Conservation (phyloP, 1,140 invertebrate genomes). For the Epicauta chinensis region DNA sequence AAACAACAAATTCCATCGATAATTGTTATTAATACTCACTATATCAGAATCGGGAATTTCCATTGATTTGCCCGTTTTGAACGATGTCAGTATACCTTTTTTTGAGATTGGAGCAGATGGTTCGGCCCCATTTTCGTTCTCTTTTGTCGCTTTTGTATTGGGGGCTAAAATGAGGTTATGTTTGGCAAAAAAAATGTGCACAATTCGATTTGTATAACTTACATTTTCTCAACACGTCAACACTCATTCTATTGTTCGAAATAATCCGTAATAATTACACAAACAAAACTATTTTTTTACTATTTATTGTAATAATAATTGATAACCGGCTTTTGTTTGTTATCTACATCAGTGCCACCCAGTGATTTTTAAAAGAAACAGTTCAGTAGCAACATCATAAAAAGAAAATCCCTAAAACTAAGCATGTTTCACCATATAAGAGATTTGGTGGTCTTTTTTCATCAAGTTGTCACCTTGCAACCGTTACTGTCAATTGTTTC, state of each 20-base stretch:
- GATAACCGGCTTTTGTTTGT: too few relatives aligned
- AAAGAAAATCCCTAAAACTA: too few relatives aligned
- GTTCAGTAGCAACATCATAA: too few relatives aligned
- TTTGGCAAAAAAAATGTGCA: not conserved
- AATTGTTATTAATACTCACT: slow-evolving; percentile 54
- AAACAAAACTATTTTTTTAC: too few relatives aligned
- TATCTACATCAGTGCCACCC: too few relatives aligned
- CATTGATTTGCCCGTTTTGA: slow-evolving; percentile 73
- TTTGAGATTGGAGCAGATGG: slow-evolving; percentile 67
- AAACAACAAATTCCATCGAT: slow-evolving; percentile 32
- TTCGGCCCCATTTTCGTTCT: slow-evolving; percentile 54
- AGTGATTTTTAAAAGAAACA: too few relatives aligned
- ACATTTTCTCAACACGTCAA: slow-evolving; percentile 7
- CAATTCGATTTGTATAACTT: slow-evolving; percentile 1
- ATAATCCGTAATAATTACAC: not conserved
- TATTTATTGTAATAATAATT: too few relatives aligned
- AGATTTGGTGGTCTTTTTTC: too few relatives aligned
- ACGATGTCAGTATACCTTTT: slow-evolving; percentile 73
- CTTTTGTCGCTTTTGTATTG: slow-evolving; percentile 18
- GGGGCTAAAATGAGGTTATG: slow-evolving; percentile 20
- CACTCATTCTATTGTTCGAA: slow-evolving; percentile 4
- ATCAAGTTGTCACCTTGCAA: too few relatives aligned
- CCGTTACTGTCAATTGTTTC: too few relatives aligned
- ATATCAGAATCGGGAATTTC: slow-evolving; percentile 79
- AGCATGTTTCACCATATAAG: too few relatives aligned